Conservation (phyloP, 2,797 vertebrate species). For the Sebastes umbrosus region DNA sequence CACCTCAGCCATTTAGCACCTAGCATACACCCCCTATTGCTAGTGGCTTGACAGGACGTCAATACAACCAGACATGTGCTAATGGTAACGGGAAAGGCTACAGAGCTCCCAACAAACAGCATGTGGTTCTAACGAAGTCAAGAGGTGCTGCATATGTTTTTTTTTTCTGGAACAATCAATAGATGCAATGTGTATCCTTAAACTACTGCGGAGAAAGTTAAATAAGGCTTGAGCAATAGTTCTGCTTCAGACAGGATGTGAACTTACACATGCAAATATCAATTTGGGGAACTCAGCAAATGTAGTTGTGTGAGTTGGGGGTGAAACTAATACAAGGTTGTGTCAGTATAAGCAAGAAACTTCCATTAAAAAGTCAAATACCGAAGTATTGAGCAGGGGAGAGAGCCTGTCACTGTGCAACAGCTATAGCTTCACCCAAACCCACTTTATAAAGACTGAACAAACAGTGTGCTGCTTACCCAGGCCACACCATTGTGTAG, state of each 20-base stretch:
- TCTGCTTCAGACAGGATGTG: background rate
- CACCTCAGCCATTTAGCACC: constrained; percentile 57
- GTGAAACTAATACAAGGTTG: constrained; percentile 8
- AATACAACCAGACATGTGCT: constrained; percentile 62
- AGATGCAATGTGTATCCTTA: constrained; percentile 7
- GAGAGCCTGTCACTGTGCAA: constrained; percentile 50
- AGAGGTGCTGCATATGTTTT: background rate
- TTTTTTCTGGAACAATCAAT: constrained; percentile 41
- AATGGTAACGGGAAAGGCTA: constrained; percentile 59
- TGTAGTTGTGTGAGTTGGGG: background rate
- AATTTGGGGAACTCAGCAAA: constrained; percentile 24
- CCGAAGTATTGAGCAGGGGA: constrained; percentile 27
- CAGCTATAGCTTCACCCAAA: constrained; percentile 52
- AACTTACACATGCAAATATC: constrained; percentile 1
- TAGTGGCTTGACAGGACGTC: constrained; percentile 61
- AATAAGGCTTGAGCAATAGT: constrained; percentile 25
- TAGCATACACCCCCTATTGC: constrained; percentile 30
- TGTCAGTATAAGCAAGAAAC: constrained; percentile 33
- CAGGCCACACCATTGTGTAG: constrained; percentile 48
- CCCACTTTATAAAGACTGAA: constrained; percentile 61
- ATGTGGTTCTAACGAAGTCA: constrained; percentile 10
- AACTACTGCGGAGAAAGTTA: constrained; percentile 16
- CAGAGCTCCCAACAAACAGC: constrained; percentile 47
- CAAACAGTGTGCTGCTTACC: constrained; percentile 59
- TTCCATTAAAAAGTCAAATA: constrained; percentile 61